These are phyloP conservation scores for Aphis gossypii DNA, from an alignment of 1,140 invertebrate genomes.

Conservation along the genomic window DNA sequence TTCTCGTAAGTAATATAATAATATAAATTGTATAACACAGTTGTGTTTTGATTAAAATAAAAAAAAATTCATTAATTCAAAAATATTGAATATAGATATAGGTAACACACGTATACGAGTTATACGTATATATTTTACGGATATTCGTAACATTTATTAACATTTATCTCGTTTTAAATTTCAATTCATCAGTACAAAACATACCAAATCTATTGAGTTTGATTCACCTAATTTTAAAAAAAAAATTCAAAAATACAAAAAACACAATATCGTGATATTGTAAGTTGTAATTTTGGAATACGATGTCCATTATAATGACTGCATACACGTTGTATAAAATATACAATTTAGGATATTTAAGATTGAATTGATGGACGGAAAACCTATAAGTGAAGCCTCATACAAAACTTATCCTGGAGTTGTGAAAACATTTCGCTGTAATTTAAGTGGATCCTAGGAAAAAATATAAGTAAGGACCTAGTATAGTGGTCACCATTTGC, in stretches of 20 bases:
- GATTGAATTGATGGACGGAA: neutral
- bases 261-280: neutral
- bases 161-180: too few species aligned
- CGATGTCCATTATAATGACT: neutral
- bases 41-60: too few species aligned
- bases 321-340: neutral
- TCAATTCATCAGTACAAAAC: neutral
- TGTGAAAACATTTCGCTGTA: too few species aligned
- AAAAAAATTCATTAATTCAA: too few species aligned
- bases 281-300: neutral
- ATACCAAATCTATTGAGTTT: neutral
- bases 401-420: neutral
- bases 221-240: neutral
- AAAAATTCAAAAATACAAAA: neutral
- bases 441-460: neutral
- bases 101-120: too few species aligned
- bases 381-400: neutral
- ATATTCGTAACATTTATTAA: too few species aligned
- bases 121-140: too few species aligned
- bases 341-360: neutral
- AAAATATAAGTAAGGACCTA: neutral
- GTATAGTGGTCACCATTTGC: too few species aligned
- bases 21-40: too few species aligned
- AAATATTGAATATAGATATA: too few species aligned
- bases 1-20: too few species aligned